Conservation (phyloP, 2,797 vertebrate species). For the Chromobotia macracanthus region DNA sequence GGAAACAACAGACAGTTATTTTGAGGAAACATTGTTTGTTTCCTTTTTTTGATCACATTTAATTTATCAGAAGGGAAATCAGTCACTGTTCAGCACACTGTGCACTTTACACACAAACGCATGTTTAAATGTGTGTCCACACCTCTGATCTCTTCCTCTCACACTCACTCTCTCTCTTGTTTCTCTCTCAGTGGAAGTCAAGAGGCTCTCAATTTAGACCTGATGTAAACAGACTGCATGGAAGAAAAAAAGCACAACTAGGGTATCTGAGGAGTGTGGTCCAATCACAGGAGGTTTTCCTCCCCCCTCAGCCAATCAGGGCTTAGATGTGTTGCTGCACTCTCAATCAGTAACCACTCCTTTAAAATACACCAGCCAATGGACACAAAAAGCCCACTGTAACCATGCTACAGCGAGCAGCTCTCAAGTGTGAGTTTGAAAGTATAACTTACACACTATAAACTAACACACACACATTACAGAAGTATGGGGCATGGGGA, state of each 20-base stretch:
- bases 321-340: constrained; percentile 52
- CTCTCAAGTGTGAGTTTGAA: constrained; percentile 40
- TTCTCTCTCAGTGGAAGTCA: constrained; percentile 33
- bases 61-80: background rate
- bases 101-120: constrained; percentile 41
- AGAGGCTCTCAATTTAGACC: constrained; percentile 38
- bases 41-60: background rate
- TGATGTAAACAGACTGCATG: constrained; percentile 57
- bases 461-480: constrained; percentile 51
- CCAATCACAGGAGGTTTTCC: constrained; percentile 68
- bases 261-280: constrained; percentile 55
- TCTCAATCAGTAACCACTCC: constrained; percentile 66
- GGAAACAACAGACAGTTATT: too few species aligned
- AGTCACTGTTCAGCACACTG: constrained; percentile 13
- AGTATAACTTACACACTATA: constrained; percentile 39
- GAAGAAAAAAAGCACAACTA: constrained; percentile 60
- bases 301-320: constrained; percentile 65
- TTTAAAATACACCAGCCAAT: constrained; percentile 68
- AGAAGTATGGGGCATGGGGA: constrained; percentile 69
- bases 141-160: constrained; percentile 30
- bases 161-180: too few species aligned
- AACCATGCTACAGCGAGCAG: constrained; percentile 81
- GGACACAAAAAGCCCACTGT: constrained; percentile 66
- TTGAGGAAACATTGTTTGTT: too few species aligned
- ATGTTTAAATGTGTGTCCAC: constrained; percentile 23